A percentile compares a stretch with the other conserved stretches of the same genome.
Evolutionary conservation across 2,113 vertebrate genomes (phyloP).

Genomic region (Rostratula benghalensis): DNA sequence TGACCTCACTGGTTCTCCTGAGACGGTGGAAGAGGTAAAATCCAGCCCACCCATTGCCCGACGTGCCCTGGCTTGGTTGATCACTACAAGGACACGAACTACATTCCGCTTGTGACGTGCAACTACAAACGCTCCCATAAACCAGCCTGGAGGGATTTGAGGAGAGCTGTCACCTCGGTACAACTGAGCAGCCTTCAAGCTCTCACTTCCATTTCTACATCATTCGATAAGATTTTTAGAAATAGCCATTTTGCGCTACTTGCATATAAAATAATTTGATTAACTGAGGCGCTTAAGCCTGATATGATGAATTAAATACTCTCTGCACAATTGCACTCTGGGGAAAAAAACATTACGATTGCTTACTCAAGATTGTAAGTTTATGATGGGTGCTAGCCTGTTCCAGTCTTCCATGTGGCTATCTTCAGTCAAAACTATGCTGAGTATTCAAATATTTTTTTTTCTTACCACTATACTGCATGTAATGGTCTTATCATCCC

Average conservation of each 20-base stretch:
- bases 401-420: background rate
- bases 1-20: background rate
- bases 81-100: background rate
- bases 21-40: background rate
- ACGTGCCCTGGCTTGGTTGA: background rate
- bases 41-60: background rate
- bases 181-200: background rate
- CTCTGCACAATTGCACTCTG: background rate
- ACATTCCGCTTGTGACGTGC: background rate
- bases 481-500: background rate
- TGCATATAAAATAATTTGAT: background rate
- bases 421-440: background rate
- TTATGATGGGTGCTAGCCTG: background rate
- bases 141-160: background rate
- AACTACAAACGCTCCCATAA: background rate
- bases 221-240: background rate
- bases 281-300: background rate
- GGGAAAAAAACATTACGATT: background rate
- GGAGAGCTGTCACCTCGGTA: background rate
- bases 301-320: background rate
- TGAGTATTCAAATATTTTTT: background rate
- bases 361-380: background rate
- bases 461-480: background rate
- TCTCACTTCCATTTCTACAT: background rate
- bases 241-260: background rate